A percentile compares a stretch with the other conserved stretches of the same genome.
Evolutionary conservation across 2,797 vertebrate species (phyloP).

Genomic region (Acanthornis magna): DNA sequence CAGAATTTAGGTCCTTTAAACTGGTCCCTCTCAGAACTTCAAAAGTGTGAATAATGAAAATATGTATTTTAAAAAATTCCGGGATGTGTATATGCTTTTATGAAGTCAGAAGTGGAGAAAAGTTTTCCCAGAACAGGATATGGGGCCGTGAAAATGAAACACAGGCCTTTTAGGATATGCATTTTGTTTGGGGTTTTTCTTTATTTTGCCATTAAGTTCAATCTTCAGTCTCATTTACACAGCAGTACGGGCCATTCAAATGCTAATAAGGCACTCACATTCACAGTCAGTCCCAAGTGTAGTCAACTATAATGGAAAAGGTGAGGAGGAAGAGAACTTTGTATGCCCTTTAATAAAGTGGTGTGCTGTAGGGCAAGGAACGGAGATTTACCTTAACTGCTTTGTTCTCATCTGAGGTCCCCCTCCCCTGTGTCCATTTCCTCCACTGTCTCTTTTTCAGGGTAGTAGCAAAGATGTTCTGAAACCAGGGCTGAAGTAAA

Average conservation of each 20-base stretch:
- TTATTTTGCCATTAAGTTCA: neutral
- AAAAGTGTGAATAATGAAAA: slow-evolving; percentile 12
- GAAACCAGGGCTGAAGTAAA: neutral
- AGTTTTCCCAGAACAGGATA: slow-evolving; percentile 23
- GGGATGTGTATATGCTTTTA: neutral
- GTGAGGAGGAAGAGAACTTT: neutral
- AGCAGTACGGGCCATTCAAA: neutral
- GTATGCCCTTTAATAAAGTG: neutral
- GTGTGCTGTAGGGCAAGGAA: neutral
- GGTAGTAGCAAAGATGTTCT: neutral
- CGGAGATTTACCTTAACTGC: neutral
- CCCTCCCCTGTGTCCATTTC: neutral
- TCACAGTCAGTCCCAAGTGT: neutral
- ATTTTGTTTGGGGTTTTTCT: neutral
- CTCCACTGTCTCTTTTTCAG: neutral
- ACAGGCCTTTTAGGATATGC: neutral
- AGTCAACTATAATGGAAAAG: neutral
- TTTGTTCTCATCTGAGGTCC: neutral
- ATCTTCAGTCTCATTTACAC: neutral
- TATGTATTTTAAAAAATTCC: neutral
- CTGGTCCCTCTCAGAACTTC: neutral
- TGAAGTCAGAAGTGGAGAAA: neutral
- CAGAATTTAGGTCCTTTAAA: neutral
- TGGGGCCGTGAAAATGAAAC: neutral
- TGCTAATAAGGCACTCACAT: neutral